These are phyloP conservation scores for Mixornis gularis DNA, from an alignment of 2,113 vertebrate species.

Conservation along the genomic window DNA sequence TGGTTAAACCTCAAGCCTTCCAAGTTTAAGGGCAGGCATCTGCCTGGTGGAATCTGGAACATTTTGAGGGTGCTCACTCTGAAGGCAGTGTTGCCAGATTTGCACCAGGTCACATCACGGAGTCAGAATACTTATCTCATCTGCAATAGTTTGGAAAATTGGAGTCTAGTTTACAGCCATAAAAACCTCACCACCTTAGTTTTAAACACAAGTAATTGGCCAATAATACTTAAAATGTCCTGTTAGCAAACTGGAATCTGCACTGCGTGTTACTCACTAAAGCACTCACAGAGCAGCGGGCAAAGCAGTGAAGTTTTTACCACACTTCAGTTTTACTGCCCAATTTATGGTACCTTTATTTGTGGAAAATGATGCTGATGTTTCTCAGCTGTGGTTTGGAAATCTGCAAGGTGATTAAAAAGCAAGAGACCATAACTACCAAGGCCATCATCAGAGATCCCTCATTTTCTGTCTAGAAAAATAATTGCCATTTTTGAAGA, in stretches of 20 bases:
- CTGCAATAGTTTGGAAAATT: background rate
- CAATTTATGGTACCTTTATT: background rate
- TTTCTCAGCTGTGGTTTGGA: background rate
- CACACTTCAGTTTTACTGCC: background rate
- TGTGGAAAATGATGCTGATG: background rate
- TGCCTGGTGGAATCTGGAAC: background rate
- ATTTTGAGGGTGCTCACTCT: background rate
- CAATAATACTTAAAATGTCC: background rate
- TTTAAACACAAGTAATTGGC: background rate
- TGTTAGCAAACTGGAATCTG: background rate
- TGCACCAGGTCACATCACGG: background rate
- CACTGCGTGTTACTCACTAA: background rate
- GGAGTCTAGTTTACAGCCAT: background rate
- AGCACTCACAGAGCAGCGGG: background rate
- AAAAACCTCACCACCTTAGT: background rate
- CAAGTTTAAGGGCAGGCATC: background rate
- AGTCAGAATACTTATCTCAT: background rate
- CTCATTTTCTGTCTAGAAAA: slow-evolving; percentile 8
- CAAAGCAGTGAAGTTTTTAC: background rate
- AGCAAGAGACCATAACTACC: background rate
- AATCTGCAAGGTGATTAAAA: background rate
- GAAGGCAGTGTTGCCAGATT: background rate
- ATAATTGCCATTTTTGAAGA: background rate
- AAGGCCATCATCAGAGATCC: background rate
- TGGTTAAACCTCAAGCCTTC: background rate